Base-by-base conservation (phyloP, 1,140 invertebrate species). In the Drosophila aff. region DNA sequence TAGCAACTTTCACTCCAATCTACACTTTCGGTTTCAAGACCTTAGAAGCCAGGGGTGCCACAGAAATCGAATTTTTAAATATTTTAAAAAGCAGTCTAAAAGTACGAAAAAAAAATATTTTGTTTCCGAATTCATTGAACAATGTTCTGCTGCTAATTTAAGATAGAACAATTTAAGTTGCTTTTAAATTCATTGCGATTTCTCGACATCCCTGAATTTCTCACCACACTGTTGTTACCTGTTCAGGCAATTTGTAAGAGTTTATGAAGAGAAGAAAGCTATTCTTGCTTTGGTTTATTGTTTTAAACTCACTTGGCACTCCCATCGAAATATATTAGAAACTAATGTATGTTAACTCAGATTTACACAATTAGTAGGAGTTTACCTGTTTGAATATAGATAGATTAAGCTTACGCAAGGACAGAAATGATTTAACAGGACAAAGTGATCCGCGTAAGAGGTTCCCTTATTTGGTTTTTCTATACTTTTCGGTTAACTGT, bases 171-270 rank as follows among this genome's bases (percentile, higher is more conserved):
- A 31, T 18, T 31, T 4, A 13, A 31, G 6, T 18, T 31, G 3
- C 31, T 52, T 18, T 8, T 0, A 18, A 53, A 15, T 53, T 6
- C 50, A 0, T 4, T 9, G n/a, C 3, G 52, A 53, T 21, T 36
- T 53, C 52, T 33, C 9, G 31, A 4, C 3, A 21, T 9, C 18
- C 7, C n/a, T 33, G 7, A 36, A 53, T 18, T 11, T 18, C n/a
- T 36, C 6, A 33, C n/a, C 6, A 36, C 33, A 53, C 28, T 36
- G 1, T 53, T 52, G 13, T 36, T 36, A 53, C 18, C 66, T 52
- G 60, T 60, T 66, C 43, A 49, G n/a, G 16, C 28, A 61, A 69
- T 79, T 85, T 76, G 75, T 65, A 81, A 60, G 59, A 81, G 53
- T 67, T 76, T 86, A 83, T 64, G 0, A 13, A 53, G 38, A 38